Base-by-base conservation (phyloP, 2,797 vertebrate species). In the Remorina albescens region DNA sequence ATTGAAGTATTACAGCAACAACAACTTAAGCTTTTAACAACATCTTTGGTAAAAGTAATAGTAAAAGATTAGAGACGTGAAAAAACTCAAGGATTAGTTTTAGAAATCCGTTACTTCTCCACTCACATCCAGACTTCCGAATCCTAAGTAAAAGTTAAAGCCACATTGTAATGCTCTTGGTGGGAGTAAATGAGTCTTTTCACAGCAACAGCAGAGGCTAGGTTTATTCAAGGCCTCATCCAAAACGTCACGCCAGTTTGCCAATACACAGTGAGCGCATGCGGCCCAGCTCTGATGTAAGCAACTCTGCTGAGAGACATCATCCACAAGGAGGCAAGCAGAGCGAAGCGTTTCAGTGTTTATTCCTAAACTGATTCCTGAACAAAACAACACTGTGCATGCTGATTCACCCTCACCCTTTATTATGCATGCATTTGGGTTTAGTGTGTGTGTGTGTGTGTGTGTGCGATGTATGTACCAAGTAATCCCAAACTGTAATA, bases 151-250 rank as follows among this genome's bases (percentile, higher is more conserved):
- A 78, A 80, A 63, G 79, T 78, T 80, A 85, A 83, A 56, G 39
- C 59, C 57, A 67, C 67, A 78, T 46, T 82, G 82, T 71, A 78
- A 75, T 65, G 71, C 39, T 74, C 55, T 76, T 44, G 74, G 80
- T 78, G 71, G 79, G 71, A 85, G 81, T 86, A 83, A 88, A 88
- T 78, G 49, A 83, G 76, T 84, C 71, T 84, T 82, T 87, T 88
- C 84, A 80, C 81, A 82, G 75, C 67, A 71, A 69, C 66, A 72
- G 77, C 80, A 79, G 74, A 78, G 73, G 74, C 72, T 69, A 55
- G 75, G 86, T 89, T 92, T 84, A 85, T 88, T 85, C 78, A 76
- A 85, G 80, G 62, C 69, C 51, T 77, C 64, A 25, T 84, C 73
- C 83, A 86, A 88, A 89, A 79, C 85, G 81, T 68, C 71, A 71